Evolutionary conservation across 2,797 vertebrate genomes (phyloP).

Genomic region (Propithecus perrieri): DNA sequence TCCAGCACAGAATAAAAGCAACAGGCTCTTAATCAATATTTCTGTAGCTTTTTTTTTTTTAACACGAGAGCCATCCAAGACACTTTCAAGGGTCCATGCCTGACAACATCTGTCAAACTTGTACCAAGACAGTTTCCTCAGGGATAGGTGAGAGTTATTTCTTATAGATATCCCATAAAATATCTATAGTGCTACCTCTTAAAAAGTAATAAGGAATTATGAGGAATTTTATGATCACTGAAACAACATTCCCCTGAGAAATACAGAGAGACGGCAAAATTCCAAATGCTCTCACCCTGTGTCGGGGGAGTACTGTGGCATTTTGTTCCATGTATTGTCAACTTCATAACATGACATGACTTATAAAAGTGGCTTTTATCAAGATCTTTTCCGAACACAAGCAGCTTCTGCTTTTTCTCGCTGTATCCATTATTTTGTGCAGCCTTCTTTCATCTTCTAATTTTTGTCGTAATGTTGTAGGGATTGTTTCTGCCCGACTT

Average conservation of each 20-base stretch:
- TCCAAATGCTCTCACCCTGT: not conserved
- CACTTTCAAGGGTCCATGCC: not conserved
- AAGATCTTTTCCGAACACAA: not conserved
- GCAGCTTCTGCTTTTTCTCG: not conserved
- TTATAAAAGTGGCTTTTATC: slow-evolving; percentile 2
- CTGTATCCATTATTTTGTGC: not conserved
- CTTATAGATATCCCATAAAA: not conserved
- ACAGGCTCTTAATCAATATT: not conserved
- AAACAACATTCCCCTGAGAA: slow-evolving; percentile 26
- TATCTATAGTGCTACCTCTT: not conserved
- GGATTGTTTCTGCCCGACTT: slow-evolving; percentile 30
- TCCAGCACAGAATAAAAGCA: not conserved
- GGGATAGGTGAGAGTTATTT: not conserved
- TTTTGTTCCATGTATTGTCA: not conserved
- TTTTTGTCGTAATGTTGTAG: slow-evolving; percentile 18
- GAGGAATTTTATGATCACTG: not conserved
- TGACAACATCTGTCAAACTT: not conserved
- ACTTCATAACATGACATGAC: not conserved
- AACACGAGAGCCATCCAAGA: not conserved
- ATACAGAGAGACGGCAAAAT: not conserved
- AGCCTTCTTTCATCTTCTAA: slow-evolving; percentile 47
- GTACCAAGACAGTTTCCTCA: not conserved
- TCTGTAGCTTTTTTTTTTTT: not conserved
- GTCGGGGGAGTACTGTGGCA: not conserved
- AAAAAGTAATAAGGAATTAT: slow-evolving; percentile 6